phyloP scores from a whole-genome alignment of 2,113 vertebrate species.

The Tragelaphus strepsiceros region DNA sequence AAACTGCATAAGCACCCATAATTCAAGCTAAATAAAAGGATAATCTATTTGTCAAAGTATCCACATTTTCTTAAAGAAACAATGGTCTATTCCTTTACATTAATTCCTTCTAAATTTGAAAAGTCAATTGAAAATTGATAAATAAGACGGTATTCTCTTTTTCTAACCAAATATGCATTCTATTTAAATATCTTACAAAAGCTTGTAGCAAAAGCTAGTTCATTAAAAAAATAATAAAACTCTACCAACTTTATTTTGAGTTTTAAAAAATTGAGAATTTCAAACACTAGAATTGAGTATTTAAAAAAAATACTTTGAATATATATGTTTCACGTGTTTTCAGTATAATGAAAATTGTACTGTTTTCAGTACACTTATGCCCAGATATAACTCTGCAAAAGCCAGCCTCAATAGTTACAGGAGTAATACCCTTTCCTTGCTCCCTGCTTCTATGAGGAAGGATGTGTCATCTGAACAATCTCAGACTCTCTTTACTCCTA shows the following conservation, averaged over 20 bases:
- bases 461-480: neutral
- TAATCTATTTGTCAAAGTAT: slow-evolving; percentile 19
- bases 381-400: neutral
- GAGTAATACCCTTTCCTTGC: neutral
- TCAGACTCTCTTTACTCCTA: neutral
- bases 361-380: neutral
- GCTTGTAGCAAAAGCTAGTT: slow-evolving; percentile 2
- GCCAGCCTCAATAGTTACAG: neutral
- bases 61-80: neutral
- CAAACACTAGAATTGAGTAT: slow-evolving; percentile 12
- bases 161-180: neutral
- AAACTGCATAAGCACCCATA: neutral
- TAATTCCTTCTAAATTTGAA: slow-evolving; percentile 41
- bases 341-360: neutral
- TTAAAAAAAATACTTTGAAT: neutral
- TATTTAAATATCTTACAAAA: neutral
- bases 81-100: neutral
- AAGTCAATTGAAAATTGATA: neutral
- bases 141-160: neutral
- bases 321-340: neutral
- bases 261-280: neutral
- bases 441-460: neutral
- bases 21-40: slow-evolving; percentile 19
- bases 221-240: neutral
- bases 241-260: neutral